Base-by-base conservation (phyloP, 2,797 vertebrate species). In the Echeneis naucrates region DNA sequence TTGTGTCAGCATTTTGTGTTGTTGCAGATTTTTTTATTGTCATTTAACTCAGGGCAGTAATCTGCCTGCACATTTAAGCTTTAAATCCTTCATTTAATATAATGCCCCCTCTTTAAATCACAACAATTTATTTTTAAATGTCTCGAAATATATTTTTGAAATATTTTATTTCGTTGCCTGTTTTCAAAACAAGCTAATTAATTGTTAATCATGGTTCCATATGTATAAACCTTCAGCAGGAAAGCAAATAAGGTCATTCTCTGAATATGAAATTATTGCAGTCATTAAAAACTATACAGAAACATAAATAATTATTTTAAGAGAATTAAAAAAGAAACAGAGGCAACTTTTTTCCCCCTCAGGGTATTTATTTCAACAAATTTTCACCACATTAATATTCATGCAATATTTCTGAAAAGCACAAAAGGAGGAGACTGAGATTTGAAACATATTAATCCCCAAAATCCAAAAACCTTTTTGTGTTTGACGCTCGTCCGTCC, bases 321-420 rank as follows among this genome's bases (percentile, higher is more conserved):
- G n/a, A 37, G 30, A 30, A 30, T 30, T 6, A 30, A 30, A 30
- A 30, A 3, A 12, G 37, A 37, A 57, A 53, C 56, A 52, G 14
- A 42, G 30, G 23, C 10, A 44, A 40, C 2, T 37, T 19, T 76
- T 4, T 42, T n/a, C n/a, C n/a, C 26, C 17, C 35, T 37, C 35
- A 37, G 35, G 8, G 17, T 72, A 66, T 93, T 94, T 91, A 93
- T 93, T 93, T 92, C 65, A 85, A 87, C 87, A 89, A 81, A 71
- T 74, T 52, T 82, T 83, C 54, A 84, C 84, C 73, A 93, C 84
- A 88, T 80, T 76, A 81, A 86, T 66, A 81, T 73, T 72, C 92
- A 93, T 94, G 93, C 93, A 91, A 79, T 76, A 89, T 63, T 86
- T 84, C 45, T 72, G 57, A 69, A 86, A 89, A 88, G 80, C 71